These are phyloP conservation scores for Gymnosoma rotundatum DNA, from an alignment of 2,888 invertebrate genomes.

Conservation along the genomic window DNA sequence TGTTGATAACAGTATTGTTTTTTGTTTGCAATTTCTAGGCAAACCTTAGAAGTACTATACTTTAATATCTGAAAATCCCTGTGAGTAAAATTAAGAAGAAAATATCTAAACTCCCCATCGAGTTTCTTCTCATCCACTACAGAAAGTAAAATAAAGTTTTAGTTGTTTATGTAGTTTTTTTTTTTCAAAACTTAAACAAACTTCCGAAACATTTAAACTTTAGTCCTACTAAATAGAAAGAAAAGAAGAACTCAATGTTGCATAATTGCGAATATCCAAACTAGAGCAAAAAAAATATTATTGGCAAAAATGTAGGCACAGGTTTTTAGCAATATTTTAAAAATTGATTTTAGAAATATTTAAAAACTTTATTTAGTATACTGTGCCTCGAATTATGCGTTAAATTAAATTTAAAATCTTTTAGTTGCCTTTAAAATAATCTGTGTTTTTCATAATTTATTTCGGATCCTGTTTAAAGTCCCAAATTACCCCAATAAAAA, in stretches of 20 bases:
- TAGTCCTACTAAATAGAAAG: constrained; percentile 13
- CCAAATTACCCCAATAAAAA: not conserved
- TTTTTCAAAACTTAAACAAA: constrained; percentile 33
- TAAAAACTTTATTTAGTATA: not conserved
- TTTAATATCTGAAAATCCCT: constrained; percentile 44
- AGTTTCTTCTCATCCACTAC: constrained; percentile 6
- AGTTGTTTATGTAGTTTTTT: not conserved
- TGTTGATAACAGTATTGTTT: constrained; percentile 24
- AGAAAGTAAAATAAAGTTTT: constrained; percentile 38
- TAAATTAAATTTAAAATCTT: too few species aligned
- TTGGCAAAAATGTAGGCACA: too few species aligned
- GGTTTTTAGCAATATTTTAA: too few species aligned
- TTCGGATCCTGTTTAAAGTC: not conserved
- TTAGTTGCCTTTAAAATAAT: too few species aligned
- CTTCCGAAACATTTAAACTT: constrained; percentile 54
- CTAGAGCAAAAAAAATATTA: not conserved
- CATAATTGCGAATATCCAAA: constrained; percentile 41
- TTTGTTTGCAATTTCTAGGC: constrained; percentile 8
- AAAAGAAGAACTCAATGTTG: constrained; percentile 39
- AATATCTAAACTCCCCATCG: too few species aligned
- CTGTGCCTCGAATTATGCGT: too few species aligned
- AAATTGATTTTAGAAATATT: not conserved
- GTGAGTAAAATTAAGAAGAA: constrained; percentile 55
- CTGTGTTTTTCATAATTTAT: not conserved
- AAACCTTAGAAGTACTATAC: constrained; percentile 42